Percentiles rank a stretch among this genome's conserved stretches.
Conservation (phyloP, 1,140 invertebrate genomes). For the Rhynchophorus ferrugineus region DNA sequence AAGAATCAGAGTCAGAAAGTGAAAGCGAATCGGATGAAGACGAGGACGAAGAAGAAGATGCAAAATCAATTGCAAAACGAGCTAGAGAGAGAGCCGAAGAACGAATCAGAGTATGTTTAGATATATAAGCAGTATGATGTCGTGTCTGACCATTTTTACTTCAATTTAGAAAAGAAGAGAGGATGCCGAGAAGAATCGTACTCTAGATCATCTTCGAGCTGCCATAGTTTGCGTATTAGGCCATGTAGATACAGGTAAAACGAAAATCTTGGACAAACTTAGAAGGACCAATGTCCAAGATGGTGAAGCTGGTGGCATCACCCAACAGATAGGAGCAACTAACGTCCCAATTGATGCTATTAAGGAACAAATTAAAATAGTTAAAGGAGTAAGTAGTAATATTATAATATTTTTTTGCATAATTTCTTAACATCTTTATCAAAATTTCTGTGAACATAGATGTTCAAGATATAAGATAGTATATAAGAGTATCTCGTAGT, state of each 20-base stretch:
- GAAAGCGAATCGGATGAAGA: constrained; percentile 34
- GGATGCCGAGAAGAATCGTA: constrained; percentile 75
- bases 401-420: not conserved
- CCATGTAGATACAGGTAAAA: constrained; percentile 99
- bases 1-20: constrained; percentile 44
- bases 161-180: constrained; percentile 62
- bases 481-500: too few relatives aligned
- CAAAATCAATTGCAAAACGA: constrained; percentile 55
- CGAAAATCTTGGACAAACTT: constrained; percentile 97
- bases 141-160: too few relatives aligned
- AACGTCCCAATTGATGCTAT: constrained; percentile 98
- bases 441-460: not conserved
- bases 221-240: constrained; percentile 98
- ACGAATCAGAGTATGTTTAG: constrained; percentile 57
- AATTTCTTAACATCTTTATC: not conserved
- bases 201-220: constrained; percentile 74
- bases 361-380: constrained; percentile 87
- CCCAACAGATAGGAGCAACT: constrained; percentile 98
- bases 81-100: constrained; percentile 55
- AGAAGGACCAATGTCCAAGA: constrained; percentile 94
- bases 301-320: constrained; percentile 98
- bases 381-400: constrained; percentile 68
- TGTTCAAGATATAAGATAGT: too few relatives aligned
- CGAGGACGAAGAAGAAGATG: constrained; percentile 45
- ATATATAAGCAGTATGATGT: not conserved